Evolutionary conservation across 2,888 invertebrate species (phyloP).

Genomic region (Dromius quadrimaculatus): DNA sequence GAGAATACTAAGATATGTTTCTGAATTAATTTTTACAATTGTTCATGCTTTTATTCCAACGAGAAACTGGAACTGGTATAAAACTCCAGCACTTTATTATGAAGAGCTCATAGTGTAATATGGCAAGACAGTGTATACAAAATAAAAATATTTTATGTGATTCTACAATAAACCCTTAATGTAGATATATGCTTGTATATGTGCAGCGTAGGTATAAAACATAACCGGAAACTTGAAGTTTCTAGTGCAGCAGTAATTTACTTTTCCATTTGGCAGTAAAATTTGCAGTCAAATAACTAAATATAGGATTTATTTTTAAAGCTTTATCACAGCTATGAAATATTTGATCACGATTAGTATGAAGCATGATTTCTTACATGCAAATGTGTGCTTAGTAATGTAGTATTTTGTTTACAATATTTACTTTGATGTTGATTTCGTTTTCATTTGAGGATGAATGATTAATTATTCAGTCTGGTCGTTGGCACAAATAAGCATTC

Average conservation of each 20-base stretch:
- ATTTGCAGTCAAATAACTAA: conserved; percentile 22
- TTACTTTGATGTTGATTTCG: conserved; percentile 18
- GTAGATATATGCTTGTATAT: conserved; percentile 34
- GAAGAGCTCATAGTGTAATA: conserved; percentile 8
- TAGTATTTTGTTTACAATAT: conserved; percentile 13
- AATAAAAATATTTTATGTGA: conserved; percentile 22
- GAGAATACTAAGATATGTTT: no score
- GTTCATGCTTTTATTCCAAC: no score
- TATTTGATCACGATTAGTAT: conserved; percentile 18
- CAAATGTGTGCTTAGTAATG: conserved; percentile 21
- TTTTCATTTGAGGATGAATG: conserved; percentile 13
- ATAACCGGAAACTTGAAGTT: conserved; percentile 23
- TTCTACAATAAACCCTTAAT: conserved; percentile 30
- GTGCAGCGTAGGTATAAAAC: conserved; percentile 25
- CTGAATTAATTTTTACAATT: no score
- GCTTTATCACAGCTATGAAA: conserved; percentile 26
- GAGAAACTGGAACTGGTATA: no score
- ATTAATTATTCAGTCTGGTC: conserved; percentile 14
- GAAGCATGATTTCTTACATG: conserved; percentile 22
- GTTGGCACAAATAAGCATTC: conserved; percentile 20
- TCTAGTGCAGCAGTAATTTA: conserved; percentile 19
- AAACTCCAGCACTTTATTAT: conserved; percentile 7
- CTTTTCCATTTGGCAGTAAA: conserved; percentile 32
- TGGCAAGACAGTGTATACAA: conserved; percentile 21
- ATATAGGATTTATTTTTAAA: conserved; percentile 19